Evolutionary conservation across 1,140 invertebrate species (phyloP).

Genomic region (Oncopodura yosiiana): DNA sequence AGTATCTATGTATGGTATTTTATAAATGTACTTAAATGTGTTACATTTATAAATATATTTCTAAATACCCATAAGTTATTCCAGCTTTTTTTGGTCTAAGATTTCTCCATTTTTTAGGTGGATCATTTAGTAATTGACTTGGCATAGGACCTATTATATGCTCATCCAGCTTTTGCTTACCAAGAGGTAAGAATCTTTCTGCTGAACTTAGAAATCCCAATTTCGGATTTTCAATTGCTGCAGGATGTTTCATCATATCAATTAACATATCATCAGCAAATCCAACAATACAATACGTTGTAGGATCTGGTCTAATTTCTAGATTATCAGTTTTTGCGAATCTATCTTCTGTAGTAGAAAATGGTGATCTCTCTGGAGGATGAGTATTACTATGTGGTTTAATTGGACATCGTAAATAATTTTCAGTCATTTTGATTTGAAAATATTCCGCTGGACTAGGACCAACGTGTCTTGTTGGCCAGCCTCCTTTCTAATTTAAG

Average conservation of each 20-base stretch:
- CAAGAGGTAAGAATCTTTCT: neutral
- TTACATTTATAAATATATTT: neutral
- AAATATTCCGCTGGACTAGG: conserved; percentile 17
- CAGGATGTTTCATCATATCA: conserved; percentile 3
- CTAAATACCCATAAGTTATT: neutral
- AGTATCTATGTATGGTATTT: conserved; percentile 2
- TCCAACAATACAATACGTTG: conserved; percentile 9
- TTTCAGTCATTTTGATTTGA: neutral
- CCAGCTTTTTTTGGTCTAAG: conserved; percentile 21
- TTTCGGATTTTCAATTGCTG: conserved; percentile 27
- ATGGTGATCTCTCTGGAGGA: conserved; percentile 6
- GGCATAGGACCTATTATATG: neutral
- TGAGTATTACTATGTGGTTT: neutral
- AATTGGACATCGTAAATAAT: conserved; percentile 10
- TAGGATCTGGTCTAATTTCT: conserved; percentile 8
- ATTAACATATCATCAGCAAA: conserved; percentile 21
- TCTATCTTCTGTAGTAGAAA: conserved; percentile 7
- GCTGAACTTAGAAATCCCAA: conserved; percentile 28
- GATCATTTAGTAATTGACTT: neutral
- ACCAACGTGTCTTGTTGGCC: neutral
- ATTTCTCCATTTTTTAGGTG: conserved; percentile 16
- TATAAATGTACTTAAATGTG: neutral
- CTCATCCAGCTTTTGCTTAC: neutral
- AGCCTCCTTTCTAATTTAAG: neutral
- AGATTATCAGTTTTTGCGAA: conserved; percentile 4